A percentile compares a stretch with the other conserved stretches of the same genome.
Evolutionary conservation across 2,113 vertebrate species (phyloP).

Genomic region (Muntiacus reevesi): DNA sequence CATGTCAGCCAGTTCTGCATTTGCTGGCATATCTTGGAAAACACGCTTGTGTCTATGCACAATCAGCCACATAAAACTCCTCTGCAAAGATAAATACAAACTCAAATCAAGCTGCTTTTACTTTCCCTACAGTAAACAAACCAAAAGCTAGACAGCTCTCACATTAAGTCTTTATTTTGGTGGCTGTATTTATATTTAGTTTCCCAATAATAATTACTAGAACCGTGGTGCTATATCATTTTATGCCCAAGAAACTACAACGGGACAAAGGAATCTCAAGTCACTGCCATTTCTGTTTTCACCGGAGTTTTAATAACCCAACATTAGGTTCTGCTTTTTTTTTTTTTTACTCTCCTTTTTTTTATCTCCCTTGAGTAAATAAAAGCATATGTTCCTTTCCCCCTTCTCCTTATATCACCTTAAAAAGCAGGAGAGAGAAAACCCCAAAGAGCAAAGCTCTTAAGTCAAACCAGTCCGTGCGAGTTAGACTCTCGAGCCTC

Average conservation of each 20-base stretch:
- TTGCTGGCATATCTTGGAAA: neutral
- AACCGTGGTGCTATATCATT: neutral
- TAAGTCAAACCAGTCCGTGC: neutral
- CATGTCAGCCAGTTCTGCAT: neutral
- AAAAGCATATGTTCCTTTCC: neutral
- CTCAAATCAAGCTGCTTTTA: neutral
- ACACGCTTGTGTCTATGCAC: neutral
- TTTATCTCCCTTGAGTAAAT: neutral
- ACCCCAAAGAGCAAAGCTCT: neutral
- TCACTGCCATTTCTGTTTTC: neutral
- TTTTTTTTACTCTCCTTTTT: neutral
- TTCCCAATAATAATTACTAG: conserved; percentile 17
- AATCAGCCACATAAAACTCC: neutral
- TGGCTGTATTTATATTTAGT: neutral
- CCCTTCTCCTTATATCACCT: neutral
- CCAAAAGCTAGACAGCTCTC: neutral
- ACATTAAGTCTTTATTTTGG: conserved; percentile 13
- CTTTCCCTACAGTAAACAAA: conserved; percentile 3
- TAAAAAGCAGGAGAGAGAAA: neutral
- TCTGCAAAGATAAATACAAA: neutral
- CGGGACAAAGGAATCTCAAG: neutral
- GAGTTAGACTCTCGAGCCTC: neutral
- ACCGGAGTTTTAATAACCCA: neutral
- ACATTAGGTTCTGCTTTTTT: neutral
- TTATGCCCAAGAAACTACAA: neutral